A percentile compares a stretch with the other conserved stretches of the same genome.
Conservation (phyloP, 1,140 invertebrate species). For the Chironomus striatipennis region DNA sequence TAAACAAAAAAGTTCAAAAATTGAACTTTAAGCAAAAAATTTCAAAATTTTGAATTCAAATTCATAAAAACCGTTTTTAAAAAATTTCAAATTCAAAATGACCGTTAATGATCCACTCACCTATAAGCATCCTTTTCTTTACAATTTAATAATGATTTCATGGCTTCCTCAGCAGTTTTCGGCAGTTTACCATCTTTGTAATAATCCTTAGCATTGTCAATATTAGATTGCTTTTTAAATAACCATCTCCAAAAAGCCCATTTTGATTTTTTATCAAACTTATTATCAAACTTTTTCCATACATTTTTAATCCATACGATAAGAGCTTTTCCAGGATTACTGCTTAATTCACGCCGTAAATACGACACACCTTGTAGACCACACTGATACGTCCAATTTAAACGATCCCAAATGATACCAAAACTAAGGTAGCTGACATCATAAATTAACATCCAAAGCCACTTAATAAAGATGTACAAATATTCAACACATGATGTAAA, state of each 20-base stretch:
- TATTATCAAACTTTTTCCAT: conserved; percentile 36
- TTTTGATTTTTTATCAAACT: conserved; percentile 36
- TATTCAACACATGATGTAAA: conserved; percentile 52
- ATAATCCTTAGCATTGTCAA: conserved; percentile 31
- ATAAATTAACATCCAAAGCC: conserved; percentile 67
- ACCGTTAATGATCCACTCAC: conserved; percentile 37
- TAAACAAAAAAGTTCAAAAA: too few species aligned
- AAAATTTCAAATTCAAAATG: too few species aligned
- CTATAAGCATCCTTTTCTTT: conserved; percentile 93
- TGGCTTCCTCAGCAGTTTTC: conserved; percentile 85
- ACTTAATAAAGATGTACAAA: conserved; percentile 55
- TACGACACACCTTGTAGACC: conserved; percentile 31
- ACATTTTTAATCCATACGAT: conserved; percentile 35
- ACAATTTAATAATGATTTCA: conserved; percentile 82
- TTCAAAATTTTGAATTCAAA: too few species aligned
- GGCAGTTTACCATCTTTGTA: conserved; percentile 52
- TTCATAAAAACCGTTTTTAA: too few species aligned
- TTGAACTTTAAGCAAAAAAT: too few species aligned
- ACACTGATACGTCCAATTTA: conserved; percentile 31
- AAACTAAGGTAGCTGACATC: conserved; percentile 68
- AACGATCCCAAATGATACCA: conserved; percentile 57
- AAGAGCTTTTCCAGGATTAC: conserved; percentile 38
- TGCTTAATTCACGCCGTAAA: conserved; percentile 35
- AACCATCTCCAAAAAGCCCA: conserved; percentile 36
- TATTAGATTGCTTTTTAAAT: conserved; percentile 34